A percentile compares a stretch with the other conserved stretches of the same genome.
These are phyloP conservation scores for mouse (Mus musculus) DNA, from an alignment of 2,113 vertebrate species.

Conservation along the genomic window GRCm39 chr5:110521001-110521500, in stretches of 20 bases:
- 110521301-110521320: neutral
- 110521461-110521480: neutral
- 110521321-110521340: neutral
- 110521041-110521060: too few species aligned
- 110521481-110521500: neutral
- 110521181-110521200: neutral
- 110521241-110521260: neutral
- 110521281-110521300: neutral
- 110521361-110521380: neutral
- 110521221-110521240: neutral
- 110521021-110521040: too few species aligned
- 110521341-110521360: neutral
- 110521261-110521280: neutral
- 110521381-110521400: neutral
- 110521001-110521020: too few species aligned
- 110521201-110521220: neutral
- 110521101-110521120: too few species aligned
- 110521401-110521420: neutral
- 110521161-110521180: neutral
- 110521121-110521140: too few species aligned
- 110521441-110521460: too few species aligned
- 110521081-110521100: too few species aligned
- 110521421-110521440: neutral
- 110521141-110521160: too few species aligned
- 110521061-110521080: too few species aligned